Base-by-base conservation (phyloP, 2,797 vertebrate species). In the Poecilia gillii region DNA sequence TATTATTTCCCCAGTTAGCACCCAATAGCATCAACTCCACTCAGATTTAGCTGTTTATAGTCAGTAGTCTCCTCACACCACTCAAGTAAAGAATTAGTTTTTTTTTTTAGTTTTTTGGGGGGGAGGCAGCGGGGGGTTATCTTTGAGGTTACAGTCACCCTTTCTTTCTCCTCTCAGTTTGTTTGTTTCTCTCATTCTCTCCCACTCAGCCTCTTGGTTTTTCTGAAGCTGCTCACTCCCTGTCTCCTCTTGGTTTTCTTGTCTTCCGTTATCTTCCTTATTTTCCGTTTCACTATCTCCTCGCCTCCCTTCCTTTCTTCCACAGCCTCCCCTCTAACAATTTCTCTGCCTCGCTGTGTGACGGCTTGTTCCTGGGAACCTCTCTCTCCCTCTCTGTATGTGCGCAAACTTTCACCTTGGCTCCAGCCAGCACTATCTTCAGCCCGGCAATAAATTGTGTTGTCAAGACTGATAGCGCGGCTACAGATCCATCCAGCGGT, bases 351-450 rank as follows among this genome's bases (percentile, higher is more conserved):
- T 88, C 81, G 72, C 70, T 13, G 76, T 82, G 76, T 87, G 77
- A 75, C 41, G 77, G 72, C 76, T 71, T 46, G 84, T 89, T 90
- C 88, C 89, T 89, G 91, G 88, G 90, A 91, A 90, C 86, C 68
- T n/a, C 41, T 74, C 79, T 33, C 51, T 64, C 81, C 23, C 20
- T 53, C 2, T 53, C 18, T 49, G 1, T 14, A 0, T 43, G 51
- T 78, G 84, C 81, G 83, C 81, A 87, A 95, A 95, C 94, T 92
- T 91, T 95, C 81, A 93, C 94, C 93, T 93, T 88, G 94, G 93
- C 57, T 81, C 0, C 70, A 49, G 86, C 81, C 87, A 84, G 68
- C 68, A 71, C 41, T 91, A 93, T 94, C 94, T 94, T 87, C 86
- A 89, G 88, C 90, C 72, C 81, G 73, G 4, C 92, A 92, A 93